Percentiles rank a stretch among this genome's conserved stretches.
These are phyloP conservation scores for Drosophila sechellia DNA, from an alignment of 1,140 invertebrate species.

Conservation along the genomic window DNA sequence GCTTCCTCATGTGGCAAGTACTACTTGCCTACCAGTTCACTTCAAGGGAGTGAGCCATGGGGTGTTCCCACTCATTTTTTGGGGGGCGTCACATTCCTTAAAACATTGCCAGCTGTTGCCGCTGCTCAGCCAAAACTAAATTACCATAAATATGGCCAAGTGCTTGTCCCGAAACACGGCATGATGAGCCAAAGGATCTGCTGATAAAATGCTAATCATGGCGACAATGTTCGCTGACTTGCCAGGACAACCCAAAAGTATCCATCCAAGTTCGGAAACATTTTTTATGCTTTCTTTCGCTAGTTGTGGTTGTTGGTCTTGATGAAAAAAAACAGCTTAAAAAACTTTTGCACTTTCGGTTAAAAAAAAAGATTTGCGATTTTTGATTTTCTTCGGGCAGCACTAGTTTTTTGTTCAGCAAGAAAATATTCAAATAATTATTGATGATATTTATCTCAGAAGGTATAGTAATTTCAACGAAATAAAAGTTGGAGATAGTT, in stretches of 20 bases:
- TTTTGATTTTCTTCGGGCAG: conserved; percentile 19
- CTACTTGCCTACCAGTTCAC: conserved; percentile 50
- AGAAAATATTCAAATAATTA: no score
- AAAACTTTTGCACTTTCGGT: conserved; percentile 64
- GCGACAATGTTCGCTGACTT: conserved; percentile 59
- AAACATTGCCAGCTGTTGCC: conserved; percentile 66
- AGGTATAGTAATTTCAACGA: no score
- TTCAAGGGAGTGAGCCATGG: conserved; percentile 9
- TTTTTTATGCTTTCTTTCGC: conserved; percentile 36
- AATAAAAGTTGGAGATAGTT: no score
- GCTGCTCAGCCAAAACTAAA: conserved; percentile 56
- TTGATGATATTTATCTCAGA: no score
- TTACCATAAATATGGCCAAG: conserved; percentile 71
- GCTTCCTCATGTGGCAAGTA: conserved; percentile 35
- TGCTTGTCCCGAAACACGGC: conserved; percentile 55
- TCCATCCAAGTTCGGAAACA: conserved; percentile 3
- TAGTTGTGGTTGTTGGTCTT: conserved; percentile 47
- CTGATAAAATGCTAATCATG: conserved; percentile 81
- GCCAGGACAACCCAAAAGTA: conserved; percentile 24
- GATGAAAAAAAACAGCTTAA: conserved; percentile 31
- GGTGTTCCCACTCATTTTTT: background rate
- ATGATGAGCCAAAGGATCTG: conserved; percentile 64
- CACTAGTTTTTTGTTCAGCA: background rate
- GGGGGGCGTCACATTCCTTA: conserved; percentile 6
- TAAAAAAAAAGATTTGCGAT: conserved; percentile 52